phyloP scores from a whole-genome alignment of 1,140 invertebrate genomes.

The Gerris buenoi region DNA sequence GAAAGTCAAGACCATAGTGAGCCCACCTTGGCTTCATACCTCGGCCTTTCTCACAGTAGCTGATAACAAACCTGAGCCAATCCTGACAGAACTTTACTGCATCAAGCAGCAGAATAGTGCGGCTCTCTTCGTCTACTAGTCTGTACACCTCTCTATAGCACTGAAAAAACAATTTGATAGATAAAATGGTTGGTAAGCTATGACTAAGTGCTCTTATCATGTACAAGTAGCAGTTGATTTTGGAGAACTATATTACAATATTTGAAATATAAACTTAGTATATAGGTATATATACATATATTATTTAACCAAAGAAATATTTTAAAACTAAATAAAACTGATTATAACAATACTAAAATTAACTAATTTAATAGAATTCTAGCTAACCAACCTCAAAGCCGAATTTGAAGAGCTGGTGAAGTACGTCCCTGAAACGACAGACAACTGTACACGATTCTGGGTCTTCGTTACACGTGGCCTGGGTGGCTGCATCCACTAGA shows the following conservation, averaged over 20 bases:
- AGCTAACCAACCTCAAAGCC: constrained; percentile 75
- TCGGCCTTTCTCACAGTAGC: constrained; percentile 64
- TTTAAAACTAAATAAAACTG: too few species aligned
- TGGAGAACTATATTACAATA: too few species aligned
- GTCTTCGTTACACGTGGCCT: constrained; percentile 36
- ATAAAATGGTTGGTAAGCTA: too few species aligned
- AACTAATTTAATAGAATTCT: too few species aligned
- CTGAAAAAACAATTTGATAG: constrained; percentile 33
- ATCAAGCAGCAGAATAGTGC: constrained; percentile 29
- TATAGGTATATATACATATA: too few species aligned
- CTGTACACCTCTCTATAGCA: constrained; percentile 67
- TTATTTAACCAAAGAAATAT: too few species aligned
- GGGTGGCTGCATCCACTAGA: constrained; percentile 34
- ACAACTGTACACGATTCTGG: constrained; percentile 35
- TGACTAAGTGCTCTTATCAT: too few species aligned
- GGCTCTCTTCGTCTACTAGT: constrained; percentile 36
- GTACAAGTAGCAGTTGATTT: too few species aligned
- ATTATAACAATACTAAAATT: too few species aligned
- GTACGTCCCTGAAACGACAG: constrained; percentile 55
- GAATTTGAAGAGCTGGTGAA: constrained; percentile 74
- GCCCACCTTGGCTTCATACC: constrained; percentile 73
- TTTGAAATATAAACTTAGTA: background rate
- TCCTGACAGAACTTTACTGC: constrained; percentile 61
- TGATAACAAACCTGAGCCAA: constrained; percentile 76
- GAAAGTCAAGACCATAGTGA: constrained; percentile 68